A percentile compares a stretch with the other conserved stretches of the same genome.
Evolutionary conservation across 2,113 vertebrate species (phyloP).

Genomic region (Pogonocichla stellata): DNA sequence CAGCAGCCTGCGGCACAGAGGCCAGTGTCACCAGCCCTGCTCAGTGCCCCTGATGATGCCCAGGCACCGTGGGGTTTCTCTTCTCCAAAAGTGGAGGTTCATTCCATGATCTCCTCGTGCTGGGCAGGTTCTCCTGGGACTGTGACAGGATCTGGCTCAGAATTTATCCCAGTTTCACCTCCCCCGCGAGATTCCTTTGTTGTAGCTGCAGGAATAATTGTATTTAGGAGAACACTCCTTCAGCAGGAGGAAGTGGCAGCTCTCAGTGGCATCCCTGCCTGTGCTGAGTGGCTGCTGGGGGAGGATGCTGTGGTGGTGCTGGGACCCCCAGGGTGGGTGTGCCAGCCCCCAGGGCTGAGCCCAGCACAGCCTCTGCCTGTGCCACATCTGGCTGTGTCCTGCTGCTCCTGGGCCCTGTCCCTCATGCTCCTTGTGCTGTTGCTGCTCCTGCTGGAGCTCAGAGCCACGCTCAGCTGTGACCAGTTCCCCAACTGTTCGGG

Average conservation of each 20-base stretch:
- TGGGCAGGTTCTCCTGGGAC: background rate
- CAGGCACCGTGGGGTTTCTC: background rate
- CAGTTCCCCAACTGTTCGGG: rapidly evolving
- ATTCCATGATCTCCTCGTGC: rapidly evolving
- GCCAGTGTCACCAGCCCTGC: rapidly evolving
- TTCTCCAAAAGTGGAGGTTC: background rate
- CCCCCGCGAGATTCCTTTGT: constrained; percentile 15
- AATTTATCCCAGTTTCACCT: background rate
- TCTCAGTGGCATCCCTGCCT: background rate
- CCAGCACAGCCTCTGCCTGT: background rate
- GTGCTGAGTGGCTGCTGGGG: background rate
- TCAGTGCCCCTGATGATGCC: background rate
- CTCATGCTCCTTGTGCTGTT: background rate
- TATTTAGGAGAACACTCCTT: background rate
- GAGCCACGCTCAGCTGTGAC: background rate
- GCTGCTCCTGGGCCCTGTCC: background rate
- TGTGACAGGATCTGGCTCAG: background rate
- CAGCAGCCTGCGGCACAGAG: background rate
- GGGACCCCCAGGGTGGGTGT: background rate
- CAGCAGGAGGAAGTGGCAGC: background rate
- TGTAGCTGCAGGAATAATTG: constrained; percentile 27
- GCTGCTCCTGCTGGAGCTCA: background rate
- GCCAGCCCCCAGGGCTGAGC: background rate
- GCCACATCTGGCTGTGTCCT: background rate
- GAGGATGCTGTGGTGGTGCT: background rate